phyloP scores from a whole-genome alignment of 1,140 invertebrate genomes.

The Drosophila carrolli region DNA sequence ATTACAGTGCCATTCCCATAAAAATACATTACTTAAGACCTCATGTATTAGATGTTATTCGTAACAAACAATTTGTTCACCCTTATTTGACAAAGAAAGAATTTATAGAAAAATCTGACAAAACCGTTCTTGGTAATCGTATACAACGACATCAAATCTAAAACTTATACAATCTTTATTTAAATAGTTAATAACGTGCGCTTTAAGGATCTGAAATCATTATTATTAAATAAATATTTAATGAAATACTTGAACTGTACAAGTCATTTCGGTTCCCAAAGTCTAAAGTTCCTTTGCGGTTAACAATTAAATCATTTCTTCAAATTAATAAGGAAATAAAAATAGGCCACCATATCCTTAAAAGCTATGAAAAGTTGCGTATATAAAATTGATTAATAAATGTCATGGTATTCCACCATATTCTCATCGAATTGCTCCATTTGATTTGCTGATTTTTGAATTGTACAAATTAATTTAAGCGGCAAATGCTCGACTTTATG shows the following conservation, averaged over 20 bases:
- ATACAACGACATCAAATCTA: too few relatives aligned
- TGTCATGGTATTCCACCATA: neutral
- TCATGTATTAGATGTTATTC: neutral
- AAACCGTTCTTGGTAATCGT: too few relatives aligned
- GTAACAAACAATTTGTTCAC: neutral
- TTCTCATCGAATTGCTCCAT: neutral
- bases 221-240: too few relatives aligned
- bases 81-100: too few relatives aligned
- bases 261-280: too few relatives aligned
- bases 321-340: too few relatives aligned
- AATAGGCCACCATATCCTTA: neutral
- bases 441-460: slow-evolving; percentile 14
- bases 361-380: neutral
- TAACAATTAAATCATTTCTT: neutral
- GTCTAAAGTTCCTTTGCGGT: neutral
- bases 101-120: too few relatives aligned
- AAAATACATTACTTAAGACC: neutral
- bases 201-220: too few relatives aligned
- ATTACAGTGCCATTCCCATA: neutral
- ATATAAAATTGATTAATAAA: neutral
- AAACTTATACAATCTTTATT: too few relatives aligned
- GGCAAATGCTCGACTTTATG: slow-evolving; percentile 16
- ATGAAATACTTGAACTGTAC: too few relatives aligned
- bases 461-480: slow-evolving; percentile 27
- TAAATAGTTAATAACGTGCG: too few relatives aligned